Base-by-base conservation (phyloP, 2,113 vertebrate species). In the Jacana jacana region DNA sequence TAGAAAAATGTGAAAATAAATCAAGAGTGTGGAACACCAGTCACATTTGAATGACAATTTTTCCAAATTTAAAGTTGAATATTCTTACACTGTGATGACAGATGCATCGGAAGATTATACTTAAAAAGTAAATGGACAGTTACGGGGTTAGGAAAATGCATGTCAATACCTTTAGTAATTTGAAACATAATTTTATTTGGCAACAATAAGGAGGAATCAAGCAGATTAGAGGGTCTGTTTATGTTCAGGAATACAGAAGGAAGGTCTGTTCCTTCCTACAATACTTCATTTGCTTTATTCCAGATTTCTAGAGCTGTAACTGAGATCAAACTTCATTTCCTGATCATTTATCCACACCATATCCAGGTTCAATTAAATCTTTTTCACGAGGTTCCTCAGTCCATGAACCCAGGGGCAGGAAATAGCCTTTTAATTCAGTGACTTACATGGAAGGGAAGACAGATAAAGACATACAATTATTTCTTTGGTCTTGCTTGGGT, bases 391-490 rank as follows among this genome's bases (percentile, higher is more conserved):
- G 10, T 33, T 88, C 25, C 6, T 44, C 55, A 73, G 44, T 33
- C 49, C 65, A 63, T 75, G 52, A 80, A 39, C 12, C 19, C 25
- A 65, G 42, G 19, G 51, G 22, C 31, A 46, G 82, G 35, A 90
- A 96, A 81, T 5, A 79, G 20, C 33, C 57, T 60, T 44, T 60
- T 61, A 31, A 69, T 28, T 65, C 42, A 39, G 71, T 42, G 77
- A 86, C 15, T 91, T 55, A 46, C 27, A 69, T 28, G 52, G 72
- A 95, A 73, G 7, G 23, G 51, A 40, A 81, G 63, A 39, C 55
- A 82, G 70, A 94, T 63, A 91, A 97, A 95, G 88, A 85, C 1
- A 3, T 75, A 55, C 39, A 91, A 66, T 96, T 96, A 94, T 95
- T 96, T 88, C 86, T 92, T 75, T 84, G 58, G 79, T 91, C 92